Percentiles rank a stretch among this genome's conserved stretches.
These are phyloP conservation scores for Saccostrea glomerata DNA, from an alignment of 1,140 invertebrate species.

Conservation along the genomic window DNA sequence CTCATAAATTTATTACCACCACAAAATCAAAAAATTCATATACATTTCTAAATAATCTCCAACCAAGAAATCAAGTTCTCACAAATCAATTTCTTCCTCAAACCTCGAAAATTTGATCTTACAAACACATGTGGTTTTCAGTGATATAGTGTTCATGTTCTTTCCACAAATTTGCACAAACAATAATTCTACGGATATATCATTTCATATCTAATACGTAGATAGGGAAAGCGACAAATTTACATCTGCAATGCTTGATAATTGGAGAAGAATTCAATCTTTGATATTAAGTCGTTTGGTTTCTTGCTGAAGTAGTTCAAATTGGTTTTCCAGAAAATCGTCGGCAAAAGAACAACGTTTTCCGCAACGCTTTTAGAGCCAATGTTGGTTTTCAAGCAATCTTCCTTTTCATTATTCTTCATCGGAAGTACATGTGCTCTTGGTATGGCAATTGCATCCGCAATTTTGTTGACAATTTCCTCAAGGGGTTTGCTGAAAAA, in stretches of 20 bases:
- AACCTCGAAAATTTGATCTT: too few species aligned
- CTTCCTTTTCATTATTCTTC: constrained; percentile 58
- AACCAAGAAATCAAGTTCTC: too few species aligned
- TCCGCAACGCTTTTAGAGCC: constrained; percentile 46
- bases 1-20: too few species aligned
- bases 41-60: too few species aligned
- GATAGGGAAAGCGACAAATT: neutral
- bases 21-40: too few species aligned
- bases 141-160: too few species aligned
- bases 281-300: neutral
- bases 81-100: too few species aligned
- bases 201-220: too few species aligned
- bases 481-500: constrained; percentile 47
- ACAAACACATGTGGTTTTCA: too few species aligned
- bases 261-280: neutral
- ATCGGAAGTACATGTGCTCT: constrained; percentile 56
- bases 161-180: too few species aligned
- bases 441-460: constrained; percentile 53
- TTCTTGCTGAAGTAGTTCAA: neutral
- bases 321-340: constrained; percentile 52
- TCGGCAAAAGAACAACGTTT: constrained; percentile 54
- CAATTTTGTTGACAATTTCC: constrained; percentile 52
- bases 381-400: constrained; percentile 49
- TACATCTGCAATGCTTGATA: neutral
- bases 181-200: too few species aligned